These are phyloP conservation scores for Staurois parvus DNA, from an alignment of 2,797 vertebrate species.

Conservation along the genomic window DNA sequence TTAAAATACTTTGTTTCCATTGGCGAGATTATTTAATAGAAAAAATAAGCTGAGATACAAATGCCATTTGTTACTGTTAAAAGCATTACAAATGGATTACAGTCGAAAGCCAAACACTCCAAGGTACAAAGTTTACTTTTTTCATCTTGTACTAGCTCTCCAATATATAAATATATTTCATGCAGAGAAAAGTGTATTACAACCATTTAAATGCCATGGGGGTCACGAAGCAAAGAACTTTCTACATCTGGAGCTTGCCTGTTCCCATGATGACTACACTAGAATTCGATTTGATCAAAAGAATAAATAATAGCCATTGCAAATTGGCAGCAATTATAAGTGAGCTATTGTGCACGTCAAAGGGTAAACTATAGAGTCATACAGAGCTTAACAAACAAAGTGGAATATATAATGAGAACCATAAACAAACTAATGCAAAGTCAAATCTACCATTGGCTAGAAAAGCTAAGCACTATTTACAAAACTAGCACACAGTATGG, in stretches of 20 bases:
- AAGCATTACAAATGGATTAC: too few relatives aligned
- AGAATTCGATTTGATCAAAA: slow-evolving; percentile 15
- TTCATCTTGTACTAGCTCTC: too few relatives aligned
- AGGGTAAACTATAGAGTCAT: not conserved
- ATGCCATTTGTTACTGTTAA: too few relatives aligned
- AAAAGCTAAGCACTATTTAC: not conserved
- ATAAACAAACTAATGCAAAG: not conserved
- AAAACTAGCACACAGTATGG: too few relatives aligned
- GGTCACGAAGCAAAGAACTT: slow-evolving; percentile 1
- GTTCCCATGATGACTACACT: not conserved
- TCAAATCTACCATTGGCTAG: not conserved
- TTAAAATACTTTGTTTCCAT: too few relatives aligned
- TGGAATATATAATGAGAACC: not conserved
- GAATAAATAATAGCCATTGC: slow-evolving; percentile 17
- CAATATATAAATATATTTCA: not conserved
- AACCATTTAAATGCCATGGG: not conserved
- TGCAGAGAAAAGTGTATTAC: not conserved
- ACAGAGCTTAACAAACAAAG: slow-evolving; percentile 2
- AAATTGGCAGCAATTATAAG: slow-evolving; percentile 3
- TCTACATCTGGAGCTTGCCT: not conserved
- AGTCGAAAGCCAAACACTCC: too few relatives aligned
- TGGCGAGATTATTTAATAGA: too few relatives aligned
- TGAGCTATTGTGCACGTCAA: not conserved
- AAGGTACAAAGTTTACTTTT: too few relatives aligned
- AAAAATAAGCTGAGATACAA: too few relatives aligned